Percentiles rank a stretch among this genome's conserved stretches.
These are phyloP conservation scores for Myopa tessellatipennis DNA, from an alignment of 2,888 invertebrate species.

Conservation along the genomic window DNA sequence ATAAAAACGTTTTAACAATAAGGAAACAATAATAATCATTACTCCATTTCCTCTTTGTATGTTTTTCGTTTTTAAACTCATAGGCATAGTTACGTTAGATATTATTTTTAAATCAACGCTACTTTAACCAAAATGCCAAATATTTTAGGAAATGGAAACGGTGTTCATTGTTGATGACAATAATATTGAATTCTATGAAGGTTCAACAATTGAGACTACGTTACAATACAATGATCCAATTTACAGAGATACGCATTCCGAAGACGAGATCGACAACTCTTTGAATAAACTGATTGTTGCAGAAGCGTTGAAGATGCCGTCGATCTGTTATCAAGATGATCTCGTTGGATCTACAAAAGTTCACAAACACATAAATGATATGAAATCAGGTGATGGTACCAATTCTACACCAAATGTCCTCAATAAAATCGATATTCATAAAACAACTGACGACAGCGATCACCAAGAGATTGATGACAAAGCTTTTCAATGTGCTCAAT, in stretches of 20 bases:
- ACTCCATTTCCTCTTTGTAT: too few relatives aligned
- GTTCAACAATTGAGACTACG: not conserved
- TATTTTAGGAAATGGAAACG: not conserved
- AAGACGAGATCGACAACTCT: not conserved
- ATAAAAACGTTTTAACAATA: too few relatives aligned
- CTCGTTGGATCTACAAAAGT: not conserved
- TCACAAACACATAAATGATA: not conserved
- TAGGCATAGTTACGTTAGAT: too few relatives aligned
- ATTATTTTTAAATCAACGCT: too few relatives aligned
- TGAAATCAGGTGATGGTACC: not conserved
- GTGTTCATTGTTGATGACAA: not conserved
- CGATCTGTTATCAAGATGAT: too few relatives aligned
- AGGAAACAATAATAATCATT: too few relatives aligned
- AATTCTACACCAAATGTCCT: not conserved
- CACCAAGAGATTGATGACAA: not conserved
- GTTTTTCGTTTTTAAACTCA: too few relatives aligned
- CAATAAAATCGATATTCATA: too few relatives aligned
- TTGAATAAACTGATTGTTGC: not conserved
- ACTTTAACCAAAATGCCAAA: not conserved
- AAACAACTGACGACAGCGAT: too few relatives aligned
- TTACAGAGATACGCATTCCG: too few relatives aligned
- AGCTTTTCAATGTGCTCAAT: conserved; percentile 42
- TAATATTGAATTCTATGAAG: not conserved
- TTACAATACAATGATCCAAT: too few relatives aligned
- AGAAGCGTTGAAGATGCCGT: too few relatives aligned